Percentiles rank a stretch among this genome's conserved stretches.
phyloP scores from a whole-genome alignment of 2,113 vertebrate species.

The Corydoras maculifer region DNA sequence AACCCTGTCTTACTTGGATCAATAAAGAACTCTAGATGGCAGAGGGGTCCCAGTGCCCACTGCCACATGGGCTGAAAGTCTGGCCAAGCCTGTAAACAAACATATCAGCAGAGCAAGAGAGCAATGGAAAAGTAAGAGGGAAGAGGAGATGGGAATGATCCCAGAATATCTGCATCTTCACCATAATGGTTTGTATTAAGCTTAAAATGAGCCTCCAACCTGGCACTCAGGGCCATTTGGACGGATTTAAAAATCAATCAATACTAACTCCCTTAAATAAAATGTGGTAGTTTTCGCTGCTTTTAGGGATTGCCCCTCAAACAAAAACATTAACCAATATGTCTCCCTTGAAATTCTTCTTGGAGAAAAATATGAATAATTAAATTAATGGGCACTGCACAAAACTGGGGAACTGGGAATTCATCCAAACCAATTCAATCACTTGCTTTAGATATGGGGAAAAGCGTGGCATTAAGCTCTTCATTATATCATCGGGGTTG shows the following conservation, averaged over 20 bases:
- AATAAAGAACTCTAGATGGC: conserved; percentile 26
- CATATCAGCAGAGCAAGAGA: background rate
- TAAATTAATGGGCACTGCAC: background rate
- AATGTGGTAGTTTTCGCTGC: background rate
- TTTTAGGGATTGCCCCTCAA: background rate
- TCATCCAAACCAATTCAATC: background rate
- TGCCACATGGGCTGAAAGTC: background rate
- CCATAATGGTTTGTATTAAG: too few species aligned
- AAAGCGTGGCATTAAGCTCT: background rate
- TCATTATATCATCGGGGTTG: background rate
- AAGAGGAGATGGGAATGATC: background rate
- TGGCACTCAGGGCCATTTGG: conserved; percentile 10
- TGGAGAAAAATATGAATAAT: background rate
- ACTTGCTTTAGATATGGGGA: background rate
- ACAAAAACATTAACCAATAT: background rate
- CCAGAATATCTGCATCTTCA: conserved; percentile 4
- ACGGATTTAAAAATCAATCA: conserved; percentile 10
- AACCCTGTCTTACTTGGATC: conserved; percentile 17
- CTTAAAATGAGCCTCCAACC: conserved; percentile 13
- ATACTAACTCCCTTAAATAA: background rate
- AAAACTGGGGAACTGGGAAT: background rate
- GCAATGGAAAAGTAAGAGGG: background rate
- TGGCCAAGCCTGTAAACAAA: conserved; percentile 1
- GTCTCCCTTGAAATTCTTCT: background rate
- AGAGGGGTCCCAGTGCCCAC: conserved; percentile 25